phyloP scores from a whole-genome alignment of 2,888 invertebrate species.

The Rotaria sp. region DNA sequence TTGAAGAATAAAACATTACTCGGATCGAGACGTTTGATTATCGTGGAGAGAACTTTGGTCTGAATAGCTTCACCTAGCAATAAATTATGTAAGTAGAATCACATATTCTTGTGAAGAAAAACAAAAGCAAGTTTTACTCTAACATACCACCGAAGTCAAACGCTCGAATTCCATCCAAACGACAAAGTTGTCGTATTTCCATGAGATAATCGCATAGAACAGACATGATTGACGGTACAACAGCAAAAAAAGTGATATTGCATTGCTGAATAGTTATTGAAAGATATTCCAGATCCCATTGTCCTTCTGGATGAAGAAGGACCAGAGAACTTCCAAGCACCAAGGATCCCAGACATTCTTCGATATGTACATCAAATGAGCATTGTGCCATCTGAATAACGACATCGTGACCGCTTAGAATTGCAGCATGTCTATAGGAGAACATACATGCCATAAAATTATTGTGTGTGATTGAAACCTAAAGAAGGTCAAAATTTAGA shows the following conservation, averaged over 20 bases:
- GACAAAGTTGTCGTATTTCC: too few relatives aligned
- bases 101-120: too few relatives aligned
- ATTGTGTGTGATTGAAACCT: neutral
- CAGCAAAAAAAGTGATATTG: neutral
- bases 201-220: too few relatives aligned
- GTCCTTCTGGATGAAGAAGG: neutral
- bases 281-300: neutral
- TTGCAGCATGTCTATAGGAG: too few relatives aligned
- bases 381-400: neutral
- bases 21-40: too few relatives aligned
- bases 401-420: neutral
- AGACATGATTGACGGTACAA: neutral
- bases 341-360: neutral
- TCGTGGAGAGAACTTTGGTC: too few relatives aligned
- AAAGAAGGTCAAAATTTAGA: too few relatives aligned
- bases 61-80: too few relatives aligned
- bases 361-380: constrained; percentile 4
- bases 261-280: neutral
- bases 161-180: too few relatives aligned
- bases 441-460: neutral
- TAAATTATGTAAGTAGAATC: too few relatives aligned
- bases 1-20: neutral
- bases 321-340: neutral
- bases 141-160: too few relatives aligned
- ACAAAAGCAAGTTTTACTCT: too few relatives aligned